Conservation (phyloP, 1,140 invertebrate genomes). For the Drosophila murphyi region DNA sequence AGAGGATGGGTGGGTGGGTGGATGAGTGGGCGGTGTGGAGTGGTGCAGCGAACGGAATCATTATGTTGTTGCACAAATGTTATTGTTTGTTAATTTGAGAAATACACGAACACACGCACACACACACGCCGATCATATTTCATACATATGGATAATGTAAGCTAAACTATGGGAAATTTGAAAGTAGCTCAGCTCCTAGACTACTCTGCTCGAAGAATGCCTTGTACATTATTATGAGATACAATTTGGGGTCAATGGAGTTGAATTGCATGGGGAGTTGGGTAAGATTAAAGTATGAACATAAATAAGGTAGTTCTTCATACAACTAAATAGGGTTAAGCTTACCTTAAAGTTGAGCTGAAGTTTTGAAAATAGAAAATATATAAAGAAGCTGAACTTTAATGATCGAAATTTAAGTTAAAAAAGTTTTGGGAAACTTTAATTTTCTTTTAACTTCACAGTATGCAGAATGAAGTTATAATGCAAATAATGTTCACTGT, state of each 20-base stretch:
- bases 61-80: conserved; percentile 37
- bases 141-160: conserved; percentile 1
- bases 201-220: background rate
- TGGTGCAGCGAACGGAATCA: background rate
- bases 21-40: background rate
- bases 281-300: background rate
- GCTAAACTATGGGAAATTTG: conserved; percentile 32
- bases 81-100: conserved; percentile 52
- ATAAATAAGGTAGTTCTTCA: background rate
- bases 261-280: background rate
- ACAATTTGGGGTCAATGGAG: conserved; percentile 15
- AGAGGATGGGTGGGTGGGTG: background rate
- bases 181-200: conserved; percentile 1
- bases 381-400: too few species aligned
- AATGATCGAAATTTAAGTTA: too few species aligned
- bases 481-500: too few species aligned
- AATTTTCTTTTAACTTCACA: too few species aligned
- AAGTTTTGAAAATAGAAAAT: too few species aligned
- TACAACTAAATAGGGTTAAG: too few species aligned
- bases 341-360: too few species aligned
- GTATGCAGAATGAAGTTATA: too few species aligned
- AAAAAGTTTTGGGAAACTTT: too few species aligned
- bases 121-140: conserved; percentile 4
- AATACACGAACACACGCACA: background rate
- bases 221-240: conserved; percentile 14